Evolutionary conservation across 2,888 invertebrate genomes (phyloP), one percentile per base, ranked within the genome.

Genomic region (Actias luna): DNA sequence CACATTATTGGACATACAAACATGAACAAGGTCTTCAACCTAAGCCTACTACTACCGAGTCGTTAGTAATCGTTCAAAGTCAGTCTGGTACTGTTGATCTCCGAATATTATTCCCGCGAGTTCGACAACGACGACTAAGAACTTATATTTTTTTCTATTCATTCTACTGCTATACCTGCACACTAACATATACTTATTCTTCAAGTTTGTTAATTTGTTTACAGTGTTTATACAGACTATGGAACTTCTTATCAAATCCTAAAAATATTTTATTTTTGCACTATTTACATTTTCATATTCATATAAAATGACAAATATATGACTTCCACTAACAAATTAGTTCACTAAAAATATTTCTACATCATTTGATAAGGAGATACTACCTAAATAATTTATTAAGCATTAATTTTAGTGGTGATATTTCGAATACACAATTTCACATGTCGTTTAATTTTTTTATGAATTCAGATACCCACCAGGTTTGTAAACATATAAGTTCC

Each of bases 61-160:
- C 59, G 58, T 59, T 62, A 58, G 36, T 58, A 50, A 46, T 59
- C 59, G 59, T 59, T 59, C 59, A 36, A 59, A 63, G 59, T 63
- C 63, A 52, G 55, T 39, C 50, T 39, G 55, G n/a, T 52, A 50
- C 50, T 52, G 39, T 52, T 59, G 63, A 59, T 60, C 55, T 59
- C 59, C 35, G 14, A 59, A 39, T 52, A 59, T 59, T 59, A 63
- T 63, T 59, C 59, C 29, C 29, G 27, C 39, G 25, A 22, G 59
- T 63, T 60, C 39, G 36, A 63, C 59, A 35, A 39, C 59, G 18
- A 18, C 36, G n/a, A 63, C 63, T 60, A 31, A 14, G 31, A 50
- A 63, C 52, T 52, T 63, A 50, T 25, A 50, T 10, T 46, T 46
- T 14, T 1, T 7, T 14, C 5, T 7, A n/a, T n/a, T n/a, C 14